Percentiles rank a stretch among this genome's conserved stretches.
phyloP scores from a whole-genome alignment of 2,888 invertebrate genomes.

The Hypsopygia costalis region DNA sequence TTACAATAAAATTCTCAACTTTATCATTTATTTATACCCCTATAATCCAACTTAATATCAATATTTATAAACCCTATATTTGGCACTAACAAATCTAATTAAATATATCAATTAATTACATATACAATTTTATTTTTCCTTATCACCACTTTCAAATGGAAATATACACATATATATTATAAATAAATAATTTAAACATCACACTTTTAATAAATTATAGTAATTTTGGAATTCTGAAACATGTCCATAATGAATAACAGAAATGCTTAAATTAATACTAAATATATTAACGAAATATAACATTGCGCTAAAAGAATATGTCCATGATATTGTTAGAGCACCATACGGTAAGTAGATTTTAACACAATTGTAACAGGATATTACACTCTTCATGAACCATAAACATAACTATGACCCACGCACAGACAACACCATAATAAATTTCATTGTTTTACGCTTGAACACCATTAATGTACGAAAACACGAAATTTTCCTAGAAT shows the following conservation, averaged over 20 bases:
- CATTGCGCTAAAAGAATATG: constrained; percentile 14
- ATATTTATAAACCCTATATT: constrained; percentile 68
- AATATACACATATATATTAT: constrained; percentile 22
- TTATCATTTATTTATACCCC: constrained; percentile 62
- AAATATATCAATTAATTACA: constrained; percentile 50
- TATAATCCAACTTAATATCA: constrained; percentile 67
- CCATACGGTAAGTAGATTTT: constrained; percentile 37
- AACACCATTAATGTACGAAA: constrained; percentile 7
- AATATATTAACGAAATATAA: not conserved
- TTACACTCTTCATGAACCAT: no score
- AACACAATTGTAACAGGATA: constrained; percentile 19
- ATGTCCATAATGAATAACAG: not conserved
- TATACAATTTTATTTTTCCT: constrained; percentile 29
- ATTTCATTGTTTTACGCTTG: no score
- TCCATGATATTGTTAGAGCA: constrained; percentile 52
- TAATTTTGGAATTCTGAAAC: constrained; percentile 1
- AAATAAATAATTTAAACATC: constrained; percentile 10
- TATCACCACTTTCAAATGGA: constrained; percentile 38
- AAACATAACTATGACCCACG: no score
- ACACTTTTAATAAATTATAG: constrained; percentile 3
- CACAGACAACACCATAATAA: no score
- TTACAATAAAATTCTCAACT: constrained; percentile 65
- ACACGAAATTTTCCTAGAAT: constrained; percentile 13
- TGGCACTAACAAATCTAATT: constrained; percentile 78
- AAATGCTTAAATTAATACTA: not conserved